Base-by-base conservation (phyloP, 2,888 invertebrate species). In the Rhogogaster chlorosoma region DNA sequence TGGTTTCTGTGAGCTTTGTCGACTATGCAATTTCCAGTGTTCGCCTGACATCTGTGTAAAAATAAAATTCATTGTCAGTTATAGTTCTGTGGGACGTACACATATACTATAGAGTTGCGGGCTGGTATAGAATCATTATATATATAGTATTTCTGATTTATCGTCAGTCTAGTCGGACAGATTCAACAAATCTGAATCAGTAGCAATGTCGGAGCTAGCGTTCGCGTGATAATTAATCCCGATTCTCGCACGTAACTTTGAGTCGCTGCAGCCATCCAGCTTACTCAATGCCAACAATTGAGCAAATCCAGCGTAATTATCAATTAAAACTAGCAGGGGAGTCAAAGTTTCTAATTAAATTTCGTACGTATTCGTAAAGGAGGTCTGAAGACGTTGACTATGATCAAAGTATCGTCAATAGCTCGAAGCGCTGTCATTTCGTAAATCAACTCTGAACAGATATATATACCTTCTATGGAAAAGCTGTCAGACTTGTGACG, bases 1-100 rank as follows among this genome's bases (percentile, higher is more conserved):
- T 99, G 99, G 94, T 99, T 99, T 88, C 99, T 95, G 94, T 99
- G 99, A 0, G 99, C 99, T 93, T 99, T 99, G 95, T 99, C 99
- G 80, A 99, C 99, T 86, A 99, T 96, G 93, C 99, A 99, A 83
- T 98, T 95, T 2, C 99, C 99, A 0, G 99, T 99, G 53, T 99
- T 99, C 0, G 99, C 99, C 95, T 99, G 99, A 93, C 99, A 99
- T 95, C 99, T 99, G 94, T 88, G 85, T 85, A 85, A 82, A 85
- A 86, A 86, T 86, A 85, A 85, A 83, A 70, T 49, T 10, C 0
- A 32, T 32, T 38, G 32, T 77, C 53, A 77, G 15, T 22, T 73
- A 53, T 2, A 61, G 6, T n/a, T 53, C n/a, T n/a, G 7, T n/a
- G n/a, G 38, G 38, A 64, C 26, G 70, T 71, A 9, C 1, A 18